Percentiles rank a stretch among this genome's conserved stretches.
Evolutionary conservation across 2,888 invertebrate genomes (phyloP).

Genomic region (Polylopha cassiicola): DNA sequence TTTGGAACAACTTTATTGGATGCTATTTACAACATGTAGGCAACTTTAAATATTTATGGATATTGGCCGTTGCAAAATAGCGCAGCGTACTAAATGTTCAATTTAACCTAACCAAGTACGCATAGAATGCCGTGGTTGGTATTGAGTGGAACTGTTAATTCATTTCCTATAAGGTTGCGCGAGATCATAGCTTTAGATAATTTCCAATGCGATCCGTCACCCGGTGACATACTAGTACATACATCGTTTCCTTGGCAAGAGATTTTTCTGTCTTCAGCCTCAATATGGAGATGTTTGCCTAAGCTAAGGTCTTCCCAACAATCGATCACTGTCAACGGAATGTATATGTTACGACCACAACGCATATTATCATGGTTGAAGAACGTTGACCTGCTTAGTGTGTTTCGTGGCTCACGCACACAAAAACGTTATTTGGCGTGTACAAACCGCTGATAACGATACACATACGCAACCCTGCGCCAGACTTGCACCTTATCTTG

Average conservation of each 20-base stretch:
- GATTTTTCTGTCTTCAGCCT: conserved; percentile 53
- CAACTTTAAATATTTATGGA: conserved; percentile 1
- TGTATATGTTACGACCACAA: conserved; percentile 34
- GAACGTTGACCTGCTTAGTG: conserved; percentile 64
- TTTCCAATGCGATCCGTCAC: conserved; percentile 19
- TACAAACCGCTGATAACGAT: conserved; percentile 51
- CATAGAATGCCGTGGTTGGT: too few species aligned
- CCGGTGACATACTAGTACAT: conserved; percentile 13
- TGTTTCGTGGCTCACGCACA: conserved; percentile 53
- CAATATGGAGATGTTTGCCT: conserved; percentile 55
- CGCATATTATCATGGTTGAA: conserved; percentile 45
- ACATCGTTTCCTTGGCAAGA: conserved; percentile 23
- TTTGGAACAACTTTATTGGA: not conserved
- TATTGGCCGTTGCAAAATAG: too few species aligned
- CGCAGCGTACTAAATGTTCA: too few species aligned
- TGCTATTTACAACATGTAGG: conserved; percentile 1
- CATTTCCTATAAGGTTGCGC: not conserved
- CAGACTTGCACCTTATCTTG: conserved; percentile 48
- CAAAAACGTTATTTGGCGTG: conserved; percentile 39
- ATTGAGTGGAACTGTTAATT: too few species aligned
- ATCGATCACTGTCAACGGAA: conserved; percentile 70
- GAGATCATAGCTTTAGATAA: conserved; percentile 10
- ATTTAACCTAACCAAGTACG: too few species aligned
- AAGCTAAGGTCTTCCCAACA: conserved; percentile 60
- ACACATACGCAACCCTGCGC: conserved; percentile 40